These are phyloP conservation scores for Enteromius mattozi DNA, from an alignment of 2,797 vertebrate genomes.

Conservation along the genomic window DNA sequence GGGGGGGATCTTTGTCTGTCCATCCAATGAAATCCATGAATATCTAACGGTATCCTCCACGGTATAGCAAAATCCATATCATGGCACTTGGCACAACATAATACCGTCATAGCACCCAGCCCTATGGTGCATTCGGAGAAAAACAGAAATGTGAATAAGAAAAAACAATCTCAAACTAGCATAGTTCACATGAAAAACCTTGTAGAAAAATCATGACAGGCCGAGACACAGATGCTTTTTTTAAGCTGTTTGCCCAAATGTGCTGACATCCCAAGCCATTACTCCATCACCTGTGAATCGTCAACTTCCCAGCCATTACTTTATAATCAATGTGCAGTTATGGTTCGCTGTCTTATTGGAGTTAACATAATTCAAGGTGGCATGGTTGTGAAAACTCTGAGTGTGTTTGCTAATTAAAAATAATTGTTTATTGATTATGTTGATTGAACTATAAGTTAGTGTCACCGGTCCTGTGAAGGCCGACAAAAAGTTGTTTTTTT, in stretches of 20 bases:
- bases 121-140: not conserved
- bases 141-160: not conserved
- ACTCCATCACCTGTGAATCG: constrained; percentile 30
- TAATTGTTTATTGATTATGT: constrained; percentile 59
- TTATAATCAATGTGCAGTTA: constrained; percentile 29
- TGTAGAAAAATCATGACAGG: not conserved
- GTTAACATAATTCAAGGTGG: constrained; percentile 42
- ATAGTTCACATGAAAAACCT: not conserved
- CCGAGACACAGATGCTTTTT: not conserved
- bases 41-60: too few relatives aligned
- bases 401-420: constrained; percentile 53
- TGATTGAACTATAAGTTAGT: constrained; percentile 47
- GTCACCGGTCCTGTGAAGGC: not conserved
- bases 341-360: constrained; percentile 19
- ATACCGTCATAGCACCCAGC: too few relatives aligned
- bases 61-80: too few relatives aligned
- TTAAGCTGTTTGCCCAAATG: not conserved
- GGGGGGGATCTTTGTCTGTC: too few relatives aligned
- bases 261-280: not conserved
- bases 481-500: not conserved
- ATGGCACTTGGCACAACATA: too few relatives aligned
- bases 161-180: not conserved
- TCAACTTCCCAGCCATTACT: constrained; percentile 15
- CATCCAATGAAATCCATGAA: too few relatives aligned
- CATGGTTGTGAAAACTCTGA: constrained; percentile 35